A percentile compares a stretch with the other conserved stretches of the same genome.
Conservation (phyloP, 37 sponge, comb jelly and placozoan species). For the Ianthella basta region DNA sequence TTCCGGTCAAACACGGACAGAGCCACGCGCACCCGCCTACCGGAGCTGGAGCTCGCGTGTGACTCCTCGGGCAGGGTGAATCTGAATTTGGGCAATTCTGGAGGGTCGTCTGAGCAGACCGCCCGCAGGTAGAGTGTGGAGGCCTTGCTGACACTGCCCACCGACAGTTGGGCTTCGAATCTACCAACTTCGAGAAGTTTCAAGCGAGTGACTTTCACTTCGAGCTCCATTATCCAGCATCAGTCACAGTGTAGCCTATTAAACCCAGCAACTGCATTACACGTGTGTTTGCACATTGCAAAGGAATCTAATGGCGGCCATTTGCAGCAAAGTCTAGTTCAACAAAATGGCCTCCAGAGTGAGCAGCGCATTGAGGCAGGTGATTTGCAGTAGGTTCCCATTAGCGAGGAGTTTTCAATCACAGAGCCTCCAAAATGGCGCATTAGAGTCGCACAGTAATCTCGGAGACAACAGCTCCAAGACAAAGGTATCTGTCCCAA, state of each 20-base stretch:
- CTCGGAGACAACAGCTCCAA: not conserved
- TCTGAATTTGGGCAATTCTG: not conserved
- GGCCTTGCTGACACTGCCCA: not conserved
- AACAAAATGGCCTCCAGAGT: too few species aligned
- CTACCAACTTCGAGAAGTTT: not conserved
- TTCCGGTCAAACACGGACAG: slow-evolving; percentile 7
- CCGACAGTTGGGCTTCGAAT: slow-evolving; percentile 19
- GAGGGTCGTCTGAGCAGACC: not conserved
- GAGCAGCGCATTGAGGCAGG: too few species aligned
- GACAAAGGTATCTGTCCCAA: not conserved
- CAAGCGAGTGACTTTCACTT: slow-evolving; percentile 17
- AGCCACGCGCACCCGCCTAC: not conserved
- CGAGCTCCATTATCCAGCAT: slow-evolving; percentile 37
- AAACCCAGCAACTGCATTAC: too few species aligned
- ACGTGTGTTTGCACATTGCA: too few species aligned
- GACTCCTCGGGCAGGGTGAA: slow-evolving; percentile 11
- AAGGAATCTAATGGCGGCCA: too few species aligned
- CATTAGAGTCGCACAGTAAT: not conserved
- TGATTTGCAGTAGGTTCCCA: too few species aligned
- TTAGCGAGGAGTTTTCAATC: too few species aligned
- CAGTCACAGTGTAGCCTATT: too few species aligned
- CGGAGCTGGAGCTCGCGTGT: not conserved
- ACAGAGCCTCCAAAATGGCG: too few species aligned
- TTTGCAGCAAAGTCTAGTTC: too few species aligned
- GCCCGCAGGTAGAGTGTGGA: not conserved